Percentiles rank a stretch among this genome's conserved stretches.
These are phyloP conservation scores for Graptemys geographica DNA, from an alignment of 2,797 vertebrate species.

Conservation along the genomic window DNA sequence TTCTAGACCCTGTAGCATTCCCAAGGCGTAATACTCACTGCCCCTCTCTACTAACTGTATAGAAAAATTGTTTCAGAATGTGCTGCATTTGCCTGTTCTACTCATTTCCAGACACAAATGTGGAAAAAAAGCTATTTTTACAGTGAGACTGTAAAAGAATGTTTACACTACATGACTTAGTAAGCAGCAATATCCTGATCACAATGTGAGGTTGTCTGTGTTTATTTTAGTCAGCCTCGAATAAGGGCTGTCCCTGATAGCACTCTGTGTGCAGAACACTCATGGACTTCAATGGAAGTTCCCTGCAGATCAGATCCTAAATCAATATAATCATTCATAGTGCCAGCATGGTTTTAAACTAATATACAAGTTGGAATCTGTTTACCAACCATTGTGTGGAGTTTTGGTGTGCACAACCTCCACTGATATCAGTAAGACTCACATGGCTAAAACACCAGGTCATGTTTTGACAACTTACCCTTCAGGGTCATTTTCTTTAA, in stretches of 20 bases:
- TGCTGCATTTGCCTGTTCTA: background rate
- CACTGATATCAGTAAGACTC: background rate
- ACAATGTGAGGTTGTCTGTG: background rate
- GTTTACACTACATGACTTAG: background rate
- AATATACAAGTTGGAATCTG: background rate
- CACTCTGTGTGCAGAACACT: background rate
- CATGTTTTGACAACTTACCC: background rate
- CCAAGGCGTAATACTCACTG: background rate
- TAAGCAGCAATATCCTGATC: background rate
- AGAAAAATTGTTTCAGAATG: background rate
- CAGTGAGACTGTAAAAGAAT: background rate
- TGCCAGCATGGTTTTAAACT: background rate
- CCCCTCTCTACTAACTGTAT: background rate
- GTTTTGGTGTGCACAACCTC: fast-evolving
- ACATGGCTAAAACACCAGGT: background rate
- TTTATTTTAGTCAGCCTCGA: background rate
- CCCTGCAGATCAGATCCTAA: background rate
- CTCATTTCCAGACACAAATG: background rate
- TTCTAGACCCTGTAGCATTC: too few species aligned
- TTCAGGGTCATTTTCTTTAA: background rate
- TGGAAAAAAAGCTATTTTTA: background rate
- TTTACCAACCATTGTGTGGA: fast-evolving
- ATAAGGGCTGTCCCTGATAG: background rate
- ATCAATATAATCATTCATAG: too few species aligned
- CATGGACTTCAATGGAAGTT: background rate